A percentile compares a stretch with the other conserved stretches of the same genome.
Conservation (phyloP, 2,113 vertebrate species). For the Microtus montanus region DNA sequence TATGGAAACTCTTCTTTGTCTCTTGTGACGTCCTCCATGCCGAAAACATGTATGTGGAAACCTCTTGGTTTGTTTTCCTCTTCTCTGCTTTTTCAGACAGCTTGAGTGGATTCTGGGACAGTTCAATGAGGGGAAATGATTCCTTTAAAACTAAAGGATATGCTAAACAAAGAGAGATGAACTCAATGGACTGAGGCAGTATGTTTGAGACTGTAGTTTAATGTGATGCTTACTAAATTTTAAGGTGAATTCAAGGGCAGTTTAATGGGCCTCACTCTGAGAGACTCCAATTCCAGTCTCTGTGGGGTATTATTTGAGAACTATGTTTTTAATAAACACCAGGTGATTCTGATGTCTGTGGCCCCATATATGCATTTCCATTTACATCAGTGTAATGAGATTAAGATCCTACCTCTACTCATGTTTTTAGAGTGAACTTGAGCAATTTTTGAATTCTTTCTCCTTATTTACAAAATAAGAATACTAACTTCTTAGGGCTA, state of each 20-base stretch:
- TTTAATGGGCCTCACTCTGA: constrained; percentile 18
- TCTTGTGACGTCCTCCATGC: background rate
- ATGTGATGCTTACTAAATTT: constrained; percentile 14
- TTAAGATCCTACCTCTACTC: background rate
- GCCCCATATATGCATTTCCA: background rate
- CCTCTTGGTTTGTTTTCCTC: background rate
- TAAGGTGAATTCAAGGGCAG: background rate
- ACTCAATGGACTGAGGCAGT: background rate
- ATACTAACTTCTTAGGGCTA: background rate
- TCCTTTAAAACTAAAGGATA: background rate
- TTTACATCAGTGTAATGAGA: background rate
- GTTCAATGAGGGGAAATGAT: background rate
- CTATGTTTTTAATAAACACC: constrained; percentile 33
- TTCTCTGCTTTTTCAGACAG: background rate
- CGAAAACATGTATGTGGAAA: background rate
- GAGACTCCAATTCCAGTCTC: constrained; percentile 16
- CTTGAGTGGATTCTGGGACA: background rate
- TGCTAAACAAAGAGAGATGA: background rate
- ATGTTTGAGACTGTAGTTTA: constrained; percentile 33
- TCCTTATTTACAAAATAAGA: background rate
- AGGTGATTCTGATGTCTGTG: constrained; percentile 1
- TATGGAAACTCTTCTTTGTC: background rate
- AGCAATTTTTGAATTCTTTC: background rate
- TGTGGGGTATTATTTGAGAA: constrained; percentile 32
- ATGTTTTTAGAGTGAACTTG: background rate